Evolutionary conservation across 2,113 vertebrate genomes (phyloP), one percentile per base, ranked within the genome.

Genomic region (Cololabis saira): DNA sequence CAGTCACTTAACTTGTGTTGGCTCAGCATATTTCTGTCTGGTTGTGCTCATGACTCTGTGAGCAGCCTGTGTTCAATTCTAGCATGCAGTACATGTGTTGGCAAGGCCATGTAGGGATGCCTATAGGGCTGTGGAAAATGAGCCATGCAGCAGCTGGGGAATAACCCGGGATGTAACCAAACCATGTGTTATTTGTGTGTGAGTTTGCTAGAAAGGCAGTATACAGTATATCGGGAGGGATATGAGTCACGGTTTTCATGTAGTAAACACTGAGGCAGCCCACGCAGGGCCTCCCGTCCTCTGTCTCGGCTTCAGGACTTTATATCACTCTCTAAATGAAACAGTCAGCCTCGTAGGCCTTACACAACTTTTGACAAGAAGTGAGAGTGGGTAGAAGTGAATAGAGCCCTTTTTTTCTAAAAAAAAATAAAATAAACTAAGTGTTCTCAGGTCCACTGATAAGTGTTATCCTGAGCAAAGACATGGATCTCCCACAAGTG

Each of bases 91-190:
- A 62, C 64, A 85, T 69, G 69, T 68, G 33, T 33, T 41, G 50
- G 14, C 44, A 43, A 70, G 82, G 83, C 82, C 73, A 85, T 70
- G 76, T 71, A 43, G 43, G 74, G 55, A 78, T 74, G 73, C 80
- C 83, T 51, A 51, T 78, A 85, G 47, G 30, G 8, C 30, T 12
- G 12, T 16, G 37, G 49, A 70, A 43, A 67, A 70, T 1, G 12
- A 56, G 67, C 44, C 69, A 15, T 75, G 67, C 51, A 61, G 65
- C 5, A 62, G 81, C 80, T 13, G 53, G 54, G 37, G 71, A 41
- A 12, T 76, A 78, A 70, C 67, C 74, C 54, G 16, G 53, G 58
- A 76, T 66, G 55, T 83, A 83, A 71, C 67, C 45, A 45, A 60
- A 56, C 55, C 74, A 60, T 67, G 75, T 76, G 74, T 60, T 76